A percentile compares a stretch with the other conserved stretches of the same genome.
phyloP scores from a whole-genome alignment of 2,113 vertebrate species.

The Forbesichthys agassizii region DNA sequence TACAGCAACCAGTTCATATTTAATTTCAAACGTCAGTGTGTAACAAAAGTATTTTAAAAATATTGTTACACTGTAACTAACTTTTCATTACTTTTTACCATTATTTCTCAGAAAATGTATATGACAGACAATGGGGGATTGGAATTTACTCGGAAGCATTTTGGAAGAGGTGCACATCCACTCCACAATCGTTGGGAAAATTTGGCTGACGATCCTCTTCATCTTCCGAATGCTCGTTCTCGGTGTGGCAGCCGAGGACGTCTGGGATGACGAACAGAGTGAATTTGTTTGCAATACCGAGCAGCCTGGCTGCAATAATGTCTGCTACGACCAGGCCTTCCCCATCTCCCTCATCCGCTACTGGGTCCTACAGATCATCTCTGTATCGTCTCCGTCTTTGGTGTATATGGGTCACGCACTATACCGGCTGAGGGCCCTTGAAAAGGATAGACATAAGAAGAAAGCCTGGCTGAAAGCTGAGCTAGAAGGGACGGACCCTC shows the following conservation, averaged over 20 bases:
- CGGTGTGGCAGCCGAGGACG: constrained; percentile 90
- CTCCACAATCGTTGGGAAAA: constrained; percentile 94
- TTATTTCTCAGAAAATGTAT: constrained; percentile 47
- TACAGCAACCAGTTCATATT: too few relatives aligned
- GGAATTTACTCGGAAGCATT: constrained; percentile 91
- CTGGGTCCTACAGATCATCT: constrained; percentile 96
- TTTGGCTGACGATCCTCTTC: constrained; percentile 96
- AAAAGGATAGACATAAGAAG: constrained; percentile 88
- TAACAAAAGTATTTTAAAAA: too few relatives aligned
- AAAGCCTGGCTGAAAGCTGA: constrained; percentile 83
- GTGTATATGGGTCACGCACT: constrained; percentile 94
- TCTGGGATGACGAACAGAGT: constrained; percentile 93
- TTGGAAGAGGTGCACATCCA: constrained; percentile 95
- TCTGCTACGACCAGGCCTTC: constrained; percentile 94
- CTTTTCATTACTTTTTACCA: background rate
- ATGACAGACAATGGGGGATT: constrained; percentile 90
- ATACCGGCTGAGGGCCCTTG: constrained; percentile 85
- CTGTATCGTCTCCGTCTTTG: constrained; percentile 91
- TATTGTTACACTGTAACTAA: too few relatives aligned
- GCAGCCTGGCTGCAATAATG: constrained; percentile 91
- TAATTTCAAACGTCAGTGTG: too few relatives aligned
- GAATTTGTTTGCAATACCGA: constrained; percentile 95
- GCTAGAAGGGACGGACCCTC: constrained; percentile 80
- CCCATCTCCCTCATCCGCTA: constrained; percentile 94
- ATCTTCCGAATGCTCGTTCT: constrained; percentile 95